These are phyloP conservation scores for Acanthosepion esculentum DNA, from an alignment of 2,888 invertebrate genomes.

Conservation along the genomic window DNA sequence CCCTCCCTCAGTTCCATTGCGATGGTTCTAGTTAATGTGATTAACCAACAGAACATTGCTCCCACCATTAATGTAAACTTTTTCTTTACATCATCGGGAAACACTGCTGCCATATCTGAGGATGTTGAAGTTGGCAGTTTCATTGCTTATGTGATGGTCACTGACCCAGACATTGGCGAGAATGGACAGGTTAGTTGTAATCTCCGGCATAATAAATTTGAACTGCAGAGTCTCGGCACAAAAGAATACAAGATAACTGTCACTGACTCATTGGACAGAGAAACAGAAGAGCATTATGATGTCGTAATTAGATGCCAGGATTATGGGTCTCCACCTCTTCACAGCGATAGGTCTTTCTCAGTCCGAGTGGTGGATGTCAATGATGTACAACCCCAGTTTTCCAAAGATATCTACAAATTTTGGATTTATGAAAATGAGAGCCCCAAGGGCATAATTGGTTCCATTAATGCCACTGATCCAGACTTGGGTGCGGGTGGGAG, in stretches of 20 bases:
- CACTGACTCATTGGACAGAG: background rate
- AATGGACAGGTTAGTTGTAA: background rate
- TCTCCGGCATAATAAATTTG: constrained; percentile 1
- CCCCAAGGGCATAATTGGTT: background rate
- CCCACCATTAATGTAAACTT: background rate
- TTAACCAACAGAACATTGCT: constrained; percentile 12
- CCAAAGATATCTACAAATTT: background rate
- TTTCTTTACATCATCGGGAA: background rate
- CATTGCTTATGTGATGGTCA: background rate
- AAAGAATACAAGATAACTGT: constrained; percentile 15
- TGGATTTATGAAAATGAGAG: background rate
- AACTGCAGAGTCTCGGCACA: background rate
- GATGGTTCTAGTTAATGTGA: background rate
- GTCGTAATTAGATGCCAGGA: background rate
- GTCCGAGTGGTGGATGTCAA: background rate
- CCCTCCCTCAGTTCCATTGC: background rate
- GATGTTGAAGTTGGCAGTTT: background rate
- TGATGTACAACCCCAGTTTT: constrained; percentile 33
- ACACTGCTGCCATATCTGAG: constrained; percentile 33
- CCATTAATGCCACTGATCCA: background rate
- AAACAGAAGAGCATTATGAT: background rate
- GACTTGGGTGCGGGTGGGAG: background rate
- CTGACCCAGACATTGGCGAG: constrained; percentile 11
- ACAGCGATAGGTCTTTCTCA: background rate
- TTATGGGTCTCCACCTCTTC: background rate